Conservation (phyloP, 2,888 invertebrate genomes). For the Latrodectus hesperus region DNA sequence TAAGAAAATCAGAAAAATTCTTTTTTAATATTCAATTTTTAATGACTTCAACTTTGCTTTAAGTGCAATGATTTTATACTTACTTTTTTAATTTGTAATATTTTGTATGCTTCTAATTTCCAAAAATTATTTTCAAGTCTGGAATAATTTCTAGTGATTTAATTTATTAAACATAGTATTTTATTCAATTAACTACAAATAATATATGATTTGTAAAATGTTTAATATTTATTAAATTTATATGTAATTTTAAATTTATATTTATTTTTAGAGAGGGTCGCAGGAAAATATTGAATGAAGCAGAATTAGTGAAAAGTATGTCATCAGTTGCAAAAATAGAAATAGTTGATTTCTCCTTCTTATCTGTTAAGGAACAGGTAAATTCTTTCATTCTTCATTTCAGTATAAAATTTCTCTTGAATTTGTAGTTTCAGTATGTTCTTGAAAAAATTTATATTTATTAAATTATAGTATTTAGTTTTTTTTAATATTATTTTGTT, state of each 20-base stretch:
- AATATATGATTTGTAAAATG: not conserved
- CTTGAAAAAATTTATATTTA: not conserved
- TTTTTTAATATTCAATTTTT: too few species aligned
- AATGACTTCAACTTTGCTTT: too few species aligned
- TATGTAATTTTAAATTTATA: not conserved
- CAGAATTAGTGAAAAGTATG: constrained; percentile 71
- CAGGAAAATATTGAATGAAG: constrained; percentile 72
- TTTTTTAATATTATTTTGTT: not conserved
- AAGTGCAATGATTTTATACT: too few species aligned
- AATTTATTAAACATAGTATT: not conserved
- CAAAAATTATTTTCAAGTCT: not conserved
- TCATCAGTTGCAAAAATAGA: constrained; percentile 70
- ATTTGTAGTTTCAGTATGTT: not conserved
- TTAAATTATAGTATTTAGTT: too few species aligned
- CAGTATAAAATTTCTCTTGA: not conserved
- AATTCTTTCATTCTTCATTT: not conserved
- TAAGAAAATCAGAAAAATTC: too few species aligned
- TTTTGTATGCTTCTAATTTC: too few species aligned
- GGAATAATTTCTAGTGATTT: not conserved
- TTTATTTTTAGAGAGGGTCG: constrained; percentile 66
- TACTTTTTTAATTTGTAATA: too few species aligned
- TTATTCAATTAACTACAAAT: too few species aligned
- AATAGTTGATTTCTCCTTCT: constrained; percentile 70
- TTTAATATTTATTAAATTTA: not conserved
- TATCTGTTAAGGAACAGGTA: constrained; percentile 72